A percentile compares a stretch with the other conserved stretches of the same genome.
These are phyloP conservation scores for Scaptomyza flava DNA, from an alignment of 2,888 invertebrate genomes.

Conservation along the genomic window DNA sequence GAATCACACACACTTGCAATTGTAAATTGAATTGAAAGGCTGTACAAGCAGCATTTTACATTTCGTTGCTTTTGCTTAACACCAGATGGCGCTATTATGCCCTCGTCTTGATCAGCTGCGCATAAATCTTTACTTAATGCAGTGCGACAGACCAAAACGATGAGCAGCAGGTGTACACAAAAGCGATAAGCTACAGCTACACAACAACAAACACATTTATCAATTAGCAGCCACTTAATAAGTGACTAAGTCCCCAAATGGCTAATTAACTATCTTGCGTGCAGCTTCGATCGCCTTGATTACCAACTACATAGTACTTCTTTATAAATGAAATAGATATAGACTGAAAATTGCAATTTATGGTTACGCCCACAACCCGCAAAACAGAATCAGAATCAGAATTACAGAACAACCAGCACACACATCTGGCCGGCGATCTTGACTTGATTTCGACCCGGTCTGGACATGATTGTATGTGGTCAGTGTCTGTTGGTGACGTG, in stretches of 20 bases:
- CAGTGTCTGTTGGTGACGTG: slow-evolving; percentile 27
- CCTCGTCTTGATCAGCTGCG: slow-evolving; percentile 34
- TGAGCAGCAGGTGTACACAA: slow-evolving; percentile 50
- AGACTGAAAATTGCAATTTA: not conserved
- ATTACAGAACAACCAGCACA: not conserved
- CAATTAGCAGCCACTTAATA: slow-evolving; percentile 54
- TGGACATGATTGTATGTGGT: slow-evolving; percentile 26
- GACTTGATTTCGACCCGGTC: slow-evolving; percentile 2
- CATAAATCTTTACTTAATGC: slow-evolving; percentile 52
- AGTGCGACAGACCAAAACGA: slow-evolving; percentile 49
- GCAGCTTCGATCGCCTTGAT: slow-evolving; percentile 15
- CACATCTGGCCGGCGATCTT: not conserved
- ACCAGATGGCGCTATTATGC: slow-evolving; percentile 45
- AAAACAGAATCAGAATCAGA: slow-evolving; percentile 2
- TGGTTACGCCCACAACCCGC: not conserved
- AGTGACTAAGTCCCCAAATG: slow-evolving; percentile 11
- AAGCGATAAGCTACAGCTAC: not conserved
- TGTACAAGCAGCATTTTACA: not conserved
- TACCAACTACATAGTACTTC: slow-evolving; percentile 2
- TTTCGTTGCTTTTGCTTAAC: slow-evolving; percentile 12
- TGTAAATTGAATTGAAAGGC: slow-evolving; percentile 19
- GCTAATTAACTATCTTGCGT: slow-evolving; percentile 13
- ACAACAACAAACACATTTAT: not conserved
- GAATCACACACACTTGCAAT: slow-evolving; percentile 26
- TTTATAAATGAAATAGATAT: not conserved